phyloP scores from a whole-genome alignment of 2,113 vertebrate genomes.

The Paraplagusia blochii region DNA sequence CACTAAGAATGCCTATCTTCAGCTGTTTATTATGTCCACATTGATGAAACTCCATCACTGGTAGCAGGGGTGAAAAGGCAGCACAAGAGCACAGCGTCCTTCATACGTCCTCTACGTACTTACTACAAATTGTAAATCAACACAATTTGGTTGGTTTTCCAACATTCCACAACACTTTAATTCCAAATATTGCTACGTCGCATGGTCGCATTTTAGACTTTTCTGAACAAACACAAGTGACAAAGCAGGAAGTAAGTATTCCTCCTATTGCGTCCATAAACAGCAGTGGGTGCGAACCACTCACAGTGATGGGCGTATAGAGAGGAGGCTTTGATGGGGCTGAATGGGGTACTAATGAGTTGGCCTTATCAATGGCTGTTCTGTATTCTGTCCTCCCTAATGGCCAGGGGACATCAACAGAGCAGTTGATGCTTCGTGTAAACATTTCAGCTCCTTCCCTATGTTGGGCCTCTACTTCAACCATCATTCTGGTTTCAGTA shows the following conservation, averaged over 20 bases:
- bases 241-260: constrained; percentile 22
- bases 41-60: too few species aligned
- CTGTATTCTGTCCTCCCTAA: constrained; percentile 62
- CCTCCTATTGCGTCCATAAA: constrained; percentile 25
- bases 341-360: constrained; percentile 71
- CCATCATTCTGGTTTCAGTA: constrained; percentile 20
- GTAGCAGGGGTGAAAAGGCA: too few species aligned
- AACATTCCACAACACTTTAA: too few species aligned
- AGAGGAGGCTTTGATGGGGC: constrained; percentile 59
- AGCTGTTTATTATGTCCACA: too few species aligned
- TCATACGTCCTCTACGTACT: too few species aligned
- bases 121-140: too few species aligned
- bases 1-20: too few species aligned
- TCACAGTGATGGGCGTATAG: constrained; percentile 35
- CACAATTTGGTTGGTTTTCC: too few species aligned
- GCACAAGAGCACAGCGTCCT: too few species aligned
- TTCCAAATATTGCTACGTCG: too few species aligned
- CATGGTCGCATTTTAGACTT: too few species aligned
- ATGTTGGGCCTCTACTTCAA: constrained; percentile 26
- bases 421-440: constrained; percentile 52
- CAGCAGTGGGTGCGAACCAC: constrained; percentile 18
- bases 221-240: too few species aligned
- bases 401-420: constrained; percentile 43
- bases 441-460: constrained; percentile 49
- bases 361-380: constrained; percentile 60